Percentiles rank a stretch among this genome's conserved stretches.
Conservation (phyloP, 2,113 vertebrate species). For the Macaca fascicularis region DNA sequence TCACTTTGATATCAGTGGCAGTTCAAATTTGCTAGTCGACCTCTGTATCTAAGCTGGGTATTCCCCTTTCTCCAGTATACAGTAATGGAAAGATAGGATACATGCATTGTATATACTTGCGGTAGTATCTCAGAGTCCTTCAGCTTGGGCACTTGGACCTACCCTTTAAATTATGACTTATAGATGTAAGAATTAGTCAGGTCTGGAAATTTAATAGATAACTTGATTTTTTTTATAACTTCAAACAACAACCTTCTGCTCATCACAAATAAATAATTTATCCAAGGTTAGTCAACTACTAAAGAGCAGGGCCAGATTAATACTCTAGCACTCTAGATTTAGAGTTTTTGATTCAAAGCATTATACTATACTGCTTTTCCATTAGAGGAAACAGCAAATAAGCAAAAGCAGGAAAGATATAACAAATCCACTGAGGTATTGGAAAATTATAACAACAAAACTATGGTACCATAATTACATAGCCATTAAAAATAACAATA, state of each 20-base stretch:
- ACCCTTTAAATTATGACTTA: background rate
- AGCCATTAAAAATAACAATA: background rate
- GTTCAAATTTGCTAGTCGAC: background rate
- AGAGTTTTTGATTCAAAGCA: background rate
- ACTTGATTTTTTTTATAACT: background rate
- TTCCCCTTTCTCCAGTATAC: background rate
- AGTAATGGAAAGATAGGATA: background rate
- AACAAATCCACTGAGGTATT: background rate
- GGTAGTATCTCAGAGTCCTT: background rate
- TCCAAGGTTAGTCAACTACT: background rate
- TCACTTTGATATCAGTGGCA: background rate
- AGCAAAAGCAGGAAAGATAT: background rate
- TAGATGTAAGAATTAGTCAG: background rate
- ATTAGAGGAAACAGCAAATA: background rate
- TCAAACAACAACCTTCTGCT: background rate
- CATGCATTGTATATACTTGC: background rate
- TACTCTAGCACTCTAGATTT: background rate
- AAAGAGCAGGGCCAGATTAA: background rate
- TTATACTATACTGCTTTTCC: background rate
- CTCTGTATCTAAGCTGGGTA: background rate
- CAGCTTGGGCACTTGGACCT: background rate
- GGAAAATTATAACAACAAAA: background rate
- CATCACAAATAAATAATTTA: background rate
- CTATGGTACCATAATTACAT: background rate
- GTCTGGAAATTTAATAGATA: background rate